Percentiles rank a stretch among this genome's conserved stretches.
These are phyloP conservation scores for Pristionchus mayeri DNA, from an alignment of 2,888 invertebrate species.

Conservation along the genomic window DNA sequence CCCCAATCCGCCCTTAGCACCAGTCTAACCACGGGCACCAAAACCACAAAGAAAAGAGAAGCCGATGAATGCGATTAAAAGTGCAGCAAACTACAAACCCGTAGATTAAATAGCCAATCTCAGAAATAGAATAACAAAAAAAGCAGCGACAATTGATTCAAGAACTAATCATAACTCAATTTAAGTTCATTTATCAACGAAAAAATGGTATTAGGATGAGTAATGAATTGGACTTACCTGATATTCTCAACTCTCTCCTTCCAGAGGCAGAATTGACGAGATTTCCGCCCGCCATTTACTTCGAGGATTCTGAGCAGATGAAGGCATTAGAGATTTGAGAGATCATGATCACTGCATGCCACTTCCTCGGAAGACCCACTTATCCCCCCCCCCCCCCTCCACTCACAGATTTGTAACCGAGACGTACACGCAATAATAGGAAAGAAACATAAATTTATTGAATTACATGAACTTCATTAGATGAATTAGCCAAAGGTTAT, in stretches of 20 bases:
- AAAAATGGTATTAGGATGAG: no score
- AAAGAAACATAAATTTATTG: no score
- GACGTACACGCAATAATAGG: no score
- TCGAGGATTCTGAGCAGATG: neutral
- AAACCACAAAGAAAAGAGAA: neutral
- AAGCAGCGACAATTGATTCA: no score
- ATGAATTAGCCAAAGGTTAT: no score
- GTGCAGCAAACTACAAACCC: neutral
- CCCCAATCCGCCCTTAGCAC: neutral
- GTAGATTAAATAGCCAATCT: neutral
- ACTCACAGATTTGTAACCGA: no score
- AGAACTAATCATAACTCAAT: no score
- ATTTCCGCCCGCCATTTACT: neutral
- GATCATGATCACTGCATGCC: no score
- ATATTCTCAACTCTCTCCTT: slow-evolving; percentile 13
- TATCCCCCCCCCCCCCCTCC: no score
- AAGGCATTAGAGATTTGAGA: neutral
- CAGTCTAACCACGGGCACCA: neutral
- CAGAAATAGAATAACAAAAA: neutral
- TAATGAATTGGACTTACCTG: neutral
- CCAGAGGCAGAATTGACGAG: neutral
- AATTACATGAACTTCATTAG: no score
- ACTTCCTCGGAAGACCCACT: no score
- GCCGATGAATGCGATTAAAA: neutral
- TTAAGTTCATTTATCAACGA: no score